phyloP scores from a whole-genome alignment of 2,888 invertebrate genomes.

The Serripes groenlandicus region DNA sequence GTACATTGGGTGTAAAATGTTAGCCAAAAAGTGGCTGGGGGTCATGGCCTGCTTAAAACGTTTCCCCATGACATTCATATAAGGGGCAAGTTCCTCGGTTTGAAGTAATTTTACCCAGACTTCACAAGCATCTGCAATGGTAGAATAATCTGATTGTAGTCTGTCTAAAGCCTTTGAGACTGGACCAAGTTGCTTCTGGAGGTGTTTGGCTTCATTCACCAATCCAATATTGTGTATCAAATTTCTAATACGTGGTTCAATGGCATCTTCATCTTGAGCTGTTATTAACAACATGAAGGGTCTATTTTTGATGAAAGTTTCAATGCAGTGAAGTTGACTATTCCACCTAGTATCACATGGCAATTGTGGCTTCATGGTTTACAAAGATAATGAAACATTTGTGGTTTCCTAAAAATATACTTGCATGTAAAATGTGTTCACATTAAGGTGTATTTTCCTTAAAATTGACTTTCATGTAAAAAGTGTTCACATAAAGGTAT shows the following conservation, averaged over 20 bases:
- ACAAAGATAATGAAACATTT: too few species aligned
- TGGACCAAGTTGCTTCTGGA: constrained; percentile 37
- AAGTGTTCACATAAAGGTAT: too few species aligned
- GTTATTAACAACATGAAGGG: constrained; percentile 33
- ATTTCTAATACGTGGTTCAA: constrained; percentile 44
- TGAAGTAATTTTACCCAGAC: constrained; percentile 31
- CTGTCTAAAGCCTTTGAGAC: constrained; percentile 28
- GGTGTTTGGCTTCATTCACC: constrained; percentile 44
- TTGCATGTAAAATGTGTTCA: too few species aligned
- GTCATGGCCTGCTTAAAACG: constrained; percentile 53
- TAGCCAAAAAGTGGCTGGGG: constrained; percentile 45
- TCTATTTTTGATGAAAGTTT: constrained; percentile 32
- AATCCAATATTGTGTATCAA: constrained; percentile 57
- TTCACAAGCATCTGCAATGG: constrained; percentile 57
- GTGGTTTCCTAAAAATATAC: too few species aligned
- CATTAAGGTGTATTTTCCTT: too few species aligned
- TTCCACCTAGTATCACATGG: constrained; percentile 42
- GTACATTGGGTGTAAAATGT: constrained; percentile 56
- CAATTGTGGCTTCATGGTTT: constrained; percentile 44
- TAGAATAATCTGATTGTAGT: constrained; percentile 34
- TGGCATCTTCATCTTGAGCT: constrained; percentile 50
- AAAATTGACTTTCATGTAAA: too few species aligned
- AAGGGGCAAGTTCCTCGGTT: constrained; percentile 24
- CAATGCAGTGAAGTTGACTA: constrained; percentile 39
- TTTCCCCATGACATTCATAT: constrained; percentile 12